phyloP scores from a whole-genome alignment of 2,797 vertebrate species.

The Perdix hodgsoniae region DNA sequence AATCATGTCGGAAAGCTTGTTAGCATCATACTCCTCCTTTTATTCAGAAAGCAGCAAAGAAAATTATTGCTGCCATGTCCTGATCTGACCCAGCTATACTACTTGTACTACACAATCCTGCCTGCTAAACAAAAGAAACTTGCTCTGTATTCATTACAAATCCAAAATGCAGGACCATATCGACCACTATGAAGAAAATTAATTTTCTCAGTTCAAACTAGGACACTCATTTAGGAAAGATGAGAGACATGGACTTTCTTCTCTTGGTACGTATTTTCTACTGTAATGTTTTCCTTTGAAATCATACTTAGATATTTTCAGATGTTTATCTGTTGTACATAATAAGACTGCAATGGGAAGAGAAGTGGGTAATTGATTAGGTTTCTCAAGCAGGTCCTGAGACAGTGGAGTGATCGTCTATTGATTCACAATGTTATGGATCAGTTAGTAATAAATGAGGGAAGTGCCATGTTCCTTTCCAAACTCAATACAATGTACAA shows the following conservation, averaged over 20 bases:
- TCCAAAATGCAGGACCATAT: background rate
- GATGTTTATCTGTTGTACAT: background rate
- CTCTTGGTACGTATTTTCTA: background rate
- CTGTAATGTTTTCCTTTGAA: background rate
- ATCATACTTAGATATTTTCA: background rate
- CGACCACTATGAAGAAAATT: background rate
- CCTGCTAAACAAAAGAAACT: background rate
- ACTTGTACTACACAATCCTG: background rate
- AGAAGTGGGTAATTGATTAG: background rate
- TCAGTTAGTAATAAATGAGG: background rate
- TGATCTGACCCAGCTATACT: background rate
- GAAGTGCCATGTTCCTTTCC: background rate
- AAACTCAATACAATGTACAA: background rate
- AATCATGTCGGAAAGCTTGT: background rate
- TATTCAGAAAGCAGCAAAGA: background rate
- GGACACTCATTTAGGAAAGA: background rate
- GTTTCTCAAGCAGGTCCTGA: background rate
- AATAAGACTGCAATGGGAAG: background rate
- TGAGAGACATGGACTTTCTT: background rate
- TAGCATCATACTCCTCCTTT: background rate
- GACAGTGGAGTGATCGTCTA: background rate
- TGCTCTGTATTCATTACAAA: background rate
- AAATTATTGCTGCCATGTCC: background rate
- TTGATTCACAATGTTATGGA: background rate
- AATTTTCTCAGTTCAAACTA: background rate